Evolutionary conservation across 1,140 invertebrate species (phyloP).

Genomic region (Cyrtorhinus lividipennis): DNA sequence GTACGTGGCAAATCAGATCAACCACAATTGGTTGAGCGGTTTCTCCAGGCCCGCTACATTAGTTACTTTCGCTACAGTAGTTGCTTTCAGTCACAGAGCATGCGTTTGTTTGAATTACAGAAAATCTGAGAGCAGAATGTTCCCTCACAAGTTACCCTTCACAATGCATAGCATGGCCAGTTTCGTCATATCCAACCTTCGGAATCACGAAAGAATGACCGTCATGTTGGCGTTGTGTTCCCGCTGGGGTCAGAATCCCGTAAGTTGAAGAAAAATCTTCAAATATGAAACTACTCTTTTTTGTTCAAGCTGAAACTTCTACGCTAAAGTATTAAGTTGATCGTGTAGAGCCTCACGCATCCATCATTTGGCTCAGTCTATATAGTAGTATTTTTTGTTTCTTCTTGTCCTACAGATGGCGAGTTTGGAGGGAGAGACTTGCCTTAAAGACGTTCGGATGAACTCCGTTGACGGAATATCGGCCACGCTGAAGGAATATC

Average conservation of each 20-base stretch:
- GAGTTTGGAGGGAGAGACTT: background rate
- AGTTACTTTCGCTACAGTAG: conserved; percentile 1
- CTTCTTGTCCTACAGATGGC: background rate
- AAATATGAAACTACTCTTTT: too few species aligned
- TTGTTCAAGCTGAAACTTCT: too few species aligned
- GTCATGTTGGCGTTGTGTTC: conserved; percentile 23
- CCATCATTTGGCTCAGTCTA: too few species aligned
- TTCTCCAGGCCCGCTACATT: conserved; percentile 4
- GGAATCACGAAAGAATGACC: conserved; percentile 25
- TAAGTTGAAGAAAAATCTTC: conserved; percentile 15
- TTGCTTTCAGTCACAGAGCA: conserved; percentile 5
- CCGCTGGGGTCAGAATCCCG: conserved; percentile 21
- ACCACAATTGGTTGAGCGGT: conserved; percentile 18
- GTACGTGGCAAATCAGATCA: conserved; percentile 35
- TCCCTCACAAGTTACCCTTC: conserved; percentile 43
- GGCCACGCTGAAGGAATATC: background rate
- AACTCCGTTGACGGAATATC: background rate
- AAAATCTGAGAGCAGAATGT: conserved; percentile 57
- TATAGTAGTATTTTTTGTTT: too few species aligned
- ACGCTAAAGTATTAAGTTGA: too few species aligned
- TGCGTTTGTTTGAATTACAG: conserved; percentile 32
- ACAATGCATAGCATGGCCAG: conserved; percentile 51
- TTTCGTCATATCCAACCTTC: conserved; percentile 53
- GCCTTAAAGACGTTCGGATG: conserved; percentile 1
- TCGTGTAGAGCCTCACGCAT: too few species aligned